phyloP scores from a whole-genome alignment of 2,113 vertebrate species.

The Phrynocephalus versicolor region DNA sequence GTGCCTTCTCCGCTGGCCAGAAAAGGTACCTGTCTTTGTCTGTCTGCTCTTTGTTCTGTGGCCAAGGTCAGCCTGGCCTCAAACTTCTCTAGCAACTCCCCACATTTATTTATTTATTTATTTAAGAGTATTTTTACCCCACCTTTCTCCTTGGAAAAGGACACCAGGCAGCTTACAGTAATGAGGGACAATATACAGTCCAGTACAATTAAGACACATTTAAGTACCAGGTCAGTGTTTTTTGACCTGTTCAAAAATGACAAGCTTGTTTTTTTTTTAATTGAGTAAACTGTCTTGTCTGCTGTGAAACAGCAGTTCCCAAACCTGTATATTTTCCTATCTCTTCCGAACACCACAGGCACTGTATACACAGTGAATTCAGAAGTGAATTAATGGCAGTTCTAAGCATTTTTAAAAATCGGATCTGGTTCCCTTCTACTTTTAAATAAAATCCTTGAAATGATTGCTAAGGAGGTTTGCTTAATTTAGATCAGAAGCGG shows the following conservation, averaged over 20 bases:
- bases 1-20: no score
- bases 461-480: conserved; percentile 1
- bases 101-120: no score
- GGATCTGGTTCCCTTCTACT: not conserved
- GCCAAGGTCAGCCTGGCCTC: no score
- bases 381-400: not conserved
- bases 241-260: not conserved
- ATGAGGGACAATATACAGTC: no score
- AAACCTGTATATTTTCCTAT: conserved; percentile 1
- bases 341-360: not conserved
- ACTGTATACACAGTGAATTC: not conserved
- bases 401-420: not conserved
- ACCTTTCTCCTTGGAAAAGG: no score
- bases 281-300: not conserved
- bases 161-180: no score
- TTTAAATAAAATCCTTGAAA: not conserved
- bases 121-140: no score
- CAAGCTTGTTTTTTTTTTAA: not conserved
- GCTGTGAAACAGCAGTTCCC: not conserved
- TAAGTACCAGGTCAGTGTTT: not conserved
- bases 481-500: conserved; percentile 13
- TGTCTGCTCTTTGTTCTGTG: no score
- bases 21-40: no score
- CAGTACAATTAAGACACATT: no score
- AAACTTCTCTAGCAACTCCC: no score